Base-by-base conservation (phyloP, 1,140 invertebrate genomes). In the Pseudomyrmex dendroicus region DNA sequence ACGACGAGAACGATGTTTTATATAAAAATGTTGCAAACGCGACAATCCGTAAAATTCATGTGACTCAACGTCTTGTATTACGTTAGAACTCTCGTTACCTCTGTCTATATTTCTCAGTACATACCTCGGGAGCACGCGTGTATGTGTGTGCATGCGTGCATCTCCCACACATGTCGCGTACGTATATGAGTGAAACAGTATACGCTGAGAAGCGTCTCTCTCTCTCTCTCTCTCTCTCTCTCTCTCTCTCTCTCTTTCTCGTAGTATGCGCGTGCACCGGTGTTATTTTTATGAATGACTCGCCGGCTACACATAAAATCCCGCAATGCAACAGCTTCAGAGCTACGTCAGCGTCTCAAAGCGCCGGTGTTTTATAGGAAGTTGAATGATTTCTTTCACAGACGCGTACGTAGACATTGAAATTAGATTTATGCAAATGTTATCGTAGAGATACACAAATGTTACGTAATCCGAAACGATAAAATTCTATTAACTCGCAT, bases 231-330 rank as follows among this genome's bases (percentile, higher is more conserved):
- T 25, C 25, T 25, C 25, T 25, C 25, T 25, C 25, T 1, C 2
- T 25, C 25, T 25, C 25, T 3, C 25, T 25, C 25, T 25, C 25
- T 1, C 25, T 25, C 25, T 25, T 54, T 63, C 70, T 83, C 83
- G 86, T 88, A 89, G 84, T 73, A 82, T 83, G 57, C 59, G 61
- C 73, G 90, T 90, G 80, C 85, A 84, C 64, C 82, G 67, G 74
- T 80, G 89, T 90, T 91, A 92, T 92, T 92, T 92, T 92, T 92
- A 91, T 92, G 91, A 92, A 92, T 92, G 91, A 89, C 91, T 91
- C 85, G 85, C 74, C 67, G 67, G 62, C 78, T 70, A 20, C 20
- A 82, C 84, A 85, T 89, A 86, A 35, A 35, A 89, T 86, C 57
- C 82, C 73, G 50, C 76, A 73, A 77, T 83, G 87, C 86, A 88